These are phyloP conservation scores for Microplitis manilae DNA, from an alignment of 2,888 invertebrate species.

Conservation along the genomic window DNA sequence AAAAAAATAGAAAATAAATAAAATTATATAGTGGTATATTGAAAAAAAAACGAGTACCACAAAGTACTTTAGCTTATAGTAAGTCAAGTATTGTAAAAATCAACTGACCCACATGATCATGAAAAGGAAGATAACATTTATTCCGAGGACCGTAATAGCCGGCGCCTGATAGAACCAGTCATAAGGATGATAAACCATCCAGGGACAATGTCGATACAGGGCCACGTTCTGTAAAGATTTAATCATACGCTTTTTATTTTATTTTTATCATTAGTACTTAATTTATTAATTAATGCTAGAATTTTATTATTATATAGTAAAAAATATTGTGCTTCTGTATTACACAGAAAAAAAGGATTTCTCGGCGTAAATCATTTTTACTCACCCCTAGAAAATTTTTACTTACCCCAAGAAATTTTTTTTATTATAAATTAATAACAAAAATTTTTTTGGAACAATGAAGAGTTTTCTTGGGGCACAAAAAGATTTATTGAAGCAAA, in stretches of 20 bases:
- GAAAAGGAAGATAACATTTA: constrained; percentile 87
- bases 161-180: constrained; percentile 94
- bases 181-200: constrained; percentile 85
- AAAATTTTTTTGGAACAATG: too few relatives aligned
- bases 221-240: constrained; percentile 55
- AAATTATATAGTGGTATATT: background rate
- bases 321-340: too few relatives aligned
- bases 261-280: background rate
- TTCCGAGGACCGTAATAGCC: constrained; percentile 84
- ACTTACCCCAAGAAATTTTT: too few relatives aligned
- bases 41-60: background rate
- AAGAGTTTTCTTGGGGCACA: too few relatives aligned
- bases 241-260: background rate
- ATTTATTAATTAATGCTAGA: background rate
- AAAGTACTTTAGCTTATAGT: background rate
- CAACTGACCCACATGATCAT: constrained; percentile 90
- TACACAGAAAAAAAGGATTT: too few relatives aligned
- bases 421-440: too few relatives aligned
- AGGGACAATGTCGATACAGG: constrained; percentile 76
- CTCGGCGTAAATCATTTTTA: too few relatives aligned
- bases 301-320: too few relatives aligned
- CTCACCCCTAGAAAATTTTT: too few relatives aligned
- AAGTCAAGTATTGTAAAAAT: background rate
- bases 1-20: background rate
- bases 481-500: too few relatives aligned